Conservation (phyloP, 2,797 vertebrate genomes). For the Kryptolebias ocellatus region DNA sequence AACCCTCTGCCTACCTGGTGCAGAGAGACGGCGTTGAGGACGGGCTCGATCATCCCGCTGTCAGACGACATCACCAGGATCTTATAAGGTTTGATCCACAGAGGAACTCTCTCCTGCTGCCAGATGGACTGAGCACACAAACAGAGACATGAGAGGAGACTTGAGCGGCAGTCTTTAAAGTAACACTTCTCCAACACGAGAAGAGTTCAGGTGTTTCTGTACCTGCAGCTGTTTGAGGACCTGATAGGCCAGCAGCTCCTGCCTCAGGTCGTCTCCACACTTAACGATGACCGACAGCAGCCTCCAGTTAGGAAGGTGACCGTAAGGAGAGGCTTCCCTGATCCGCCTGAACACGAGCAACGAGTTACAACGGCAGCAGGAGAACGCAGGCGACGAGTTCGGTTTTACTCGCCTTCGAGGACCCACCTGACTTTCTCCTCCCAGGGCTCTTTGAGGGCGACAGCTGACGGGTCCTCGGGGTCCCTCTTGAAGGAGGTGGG, state of each 20-base stretch:
- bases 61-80: constrained; percentile 96
- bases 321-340: constrained; percentile 92
- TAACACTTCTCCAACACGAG: too few species aligned
- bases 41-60: constrained; percentile 97
- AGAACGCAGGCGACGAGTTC: neutral
- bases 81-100: constrained; percentile 97
- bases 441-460: constrained; percentile 96
- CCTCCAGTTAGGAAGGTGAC: constrained; percentile 91
- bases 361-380: neutral
- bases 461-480: constrained; percentile 93
- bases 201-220: constrained; percentile 1
- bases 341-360: constrained; percentile 83
- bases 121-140: constrained; percentile 85
- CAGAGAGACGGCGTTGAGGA: constrained; percentile 94
- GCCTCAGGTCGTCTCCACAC: constrained; percentile 93
- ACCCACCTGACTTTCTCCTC: constrained; percentile 93
- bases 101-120: constrained; percentile 92
- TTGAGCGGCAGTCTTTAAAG: too few species aligned
- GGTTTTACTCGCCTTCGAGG: accelerated
- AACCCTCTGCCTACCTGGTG: constrained; percentile 82
- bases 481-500: constrained; percentile 91
- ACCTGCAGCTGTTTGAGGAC: constrained; percentile 95
- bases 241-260: constrained; percentile 95
- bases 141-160: neutral
- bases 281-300: constrained; percentile 96